Base-by-base conservation (phyloP, 2,888 invertebrate species). In the Zygothrica quintamaculata region DNA sequence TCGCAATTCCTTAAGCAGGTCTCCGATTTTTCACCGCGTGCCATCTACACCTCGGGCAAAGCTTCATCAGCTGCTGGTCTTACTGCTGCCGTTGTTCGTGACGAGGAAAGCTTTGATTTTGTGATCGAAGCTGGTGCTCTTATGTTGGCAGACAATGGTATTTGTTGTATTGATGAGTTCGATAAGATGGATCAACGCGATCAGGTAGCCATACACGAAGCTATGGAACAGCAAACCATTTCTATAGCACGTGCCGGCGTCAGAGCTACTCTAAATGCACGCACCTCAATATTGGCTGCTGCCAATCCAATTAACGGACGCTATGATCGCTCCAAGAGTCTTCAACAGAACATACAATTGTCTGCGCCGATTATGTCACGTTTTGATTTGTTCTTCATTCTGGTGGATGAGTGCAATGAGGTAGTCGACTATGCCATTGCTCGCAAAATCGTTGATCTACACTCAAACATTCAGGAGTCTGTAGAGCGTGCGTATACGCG, bases 181-280 rank as follows among this genome's bases (percentile, higher is more conserved):
- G 99, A 99, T 91, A 99, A 99, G 92, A 99, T 99, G 99, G 99
- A 99, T 90, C 93, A 94, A 0, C 93, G 94, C 43, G 99, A 99
- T 93, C 99, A 99, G 91, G 98, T 99, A 4, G 99, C 99, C 40
- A 99, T 99, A 77, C 99, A 99, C 92, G 99, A 99, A 92, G 99
- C 99, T 2, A 99, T 99, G 99, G 99, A 99, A 92, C 99, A 99
- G 89, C 99, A 99, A 92, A 99, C 99, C 0, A 99, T 99, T 78
- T 98, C 99, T 0, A 93, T 99, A 59, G 99, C 99, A 0, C 99
- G 99, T 94, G 98, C 99, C 0, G 99, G 99, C 1, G 95, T 99
- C 0, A 94, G 99, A 77, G 99, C 99, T 0, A 99, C 99, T 0
- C 92, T 99, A 15, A 99, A 99, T 92, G 99, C 99, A 0, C 93